phyloP scores from a whole-genome alignment of 2,888 invertebrate genomes.

The Diloba caeruleocephala region DNA sequence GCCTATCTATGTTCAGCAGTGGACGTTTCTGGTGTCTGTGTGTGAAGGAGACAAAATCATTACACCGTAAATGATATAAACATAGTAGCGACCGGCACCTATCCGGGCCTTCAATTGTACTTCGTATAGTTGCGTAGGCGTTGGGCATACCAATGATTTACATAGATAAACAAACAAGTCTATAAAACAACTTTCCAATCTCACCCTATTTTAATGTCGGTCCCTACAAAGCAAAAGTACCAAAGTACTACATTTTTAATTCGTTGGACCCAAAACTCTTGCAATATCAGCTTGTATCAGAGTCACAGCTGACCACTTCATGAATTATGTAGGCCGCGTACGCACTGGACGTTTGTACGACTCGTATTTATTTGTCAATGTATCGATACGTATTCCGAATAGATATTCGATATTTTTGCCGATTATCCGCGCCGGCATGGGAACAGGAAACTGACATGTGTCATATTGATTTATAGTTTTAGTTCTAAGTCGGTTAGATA shows the following conservation, averaged over 20 bases:
- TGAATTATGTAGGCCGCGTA: slow-evolving; percentile 58
- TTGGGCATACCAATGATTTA: slow-evolving; percentile 23
- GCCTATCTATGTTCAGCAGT: no score
- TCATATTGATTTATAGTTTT: slow-evolving; percentile 45
- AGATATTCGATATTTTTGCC: slow-evolving; percentile 54
- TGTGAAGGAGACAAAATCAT: no score
- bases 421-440: slow-evolving; percentile 48
- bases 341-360: slow-evolving; percentile 48
- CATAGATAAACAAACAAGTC: slow-evolving; percentile 42
- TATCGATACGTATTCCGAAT: slow-evolving; percentile 59
- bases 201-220: slow-evolving; percentile 38
- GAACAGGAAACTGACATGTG: slow-evolving; percentile 50
- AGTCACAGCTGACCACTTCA: slow-evolving; percentile 49
- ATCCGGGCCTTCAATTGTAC: no score
- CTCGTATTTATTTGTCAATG: slow-evolving; percentile 59
- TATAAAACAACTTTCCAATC: slow-evolving; percentile 42
- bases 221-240: slow-evolving; percentile 34
- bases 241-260: slow-evolving; percentile 53
- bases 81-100: no score
- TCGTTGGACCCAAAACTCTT: slow-evolving; percentile 51
- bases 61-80: no score
- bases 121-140: slow-evolving; percentile 26
- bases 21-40: no score
- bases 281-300: slow-evolving; percentile 50
- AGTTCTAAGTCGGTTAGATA: slow-evolving; percentile 31